Evolutionary conservation across 2,888 invertebrate species (phyloP), one percentile per base, ranked within the genome.

Genomic region (Caradrina kadenii): DNA sequence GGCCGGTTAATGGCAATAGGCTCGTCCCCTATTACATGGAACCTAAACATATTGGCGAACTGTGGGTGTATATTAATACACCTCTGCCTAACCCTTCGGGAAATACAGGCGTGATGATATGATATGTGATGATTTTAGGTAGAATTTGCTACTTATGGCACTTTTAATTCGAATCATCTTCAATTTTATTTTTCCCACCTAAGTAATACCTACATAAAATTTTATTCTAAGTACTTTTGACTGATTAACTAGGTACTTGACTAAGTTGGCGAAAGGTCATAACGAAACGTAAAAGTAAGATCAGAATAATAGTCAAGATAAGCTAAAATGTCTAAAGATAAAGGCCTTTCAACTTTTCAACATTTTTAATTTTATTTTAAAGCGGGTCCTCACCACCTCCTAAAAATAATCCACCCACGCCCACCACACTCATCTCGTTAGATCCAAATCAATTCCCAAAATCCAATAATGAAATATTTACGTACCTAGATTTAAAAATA

Each of bases 381-480:
- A 42, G 4, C 13, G 3, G 7, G 49, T n/a, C 15, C 4, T 48
- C 13, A 1, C 2, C 1, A 11, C 11, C 1, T 13, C 10, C 11
- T 21, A 45, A 73, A 69, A 55, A 21, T 21, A 50, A 52, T 17
- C 45, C 45, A 45, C 45, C 17, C 45, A 42, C 42, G 11, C 11
- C 31, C n/a, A 39, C n/a, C n/a, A 45, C 19, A 1, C 0, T 35
- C 0, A 10, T 35, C 5, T 65, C 10, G 7, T 7, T 48, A 66
- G 17, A 49, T 59, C 13, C 11, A 3, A 59, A 31, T 54, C 22
- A 49, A 54, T 42, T 54, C 49, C 58, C 11, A 72, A 59, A 49
- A 53, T 21, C 5, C 26, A 62, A 52, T 19, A 45, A 10, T 53
- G 8, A 17, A 10, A 45, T 17, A 45, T 17, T 45, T 45, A 13